phyloP scores from a whole-genome alignment of 2,113 vertebrate genomes.

The Amblyornis subalaris region DNA sequence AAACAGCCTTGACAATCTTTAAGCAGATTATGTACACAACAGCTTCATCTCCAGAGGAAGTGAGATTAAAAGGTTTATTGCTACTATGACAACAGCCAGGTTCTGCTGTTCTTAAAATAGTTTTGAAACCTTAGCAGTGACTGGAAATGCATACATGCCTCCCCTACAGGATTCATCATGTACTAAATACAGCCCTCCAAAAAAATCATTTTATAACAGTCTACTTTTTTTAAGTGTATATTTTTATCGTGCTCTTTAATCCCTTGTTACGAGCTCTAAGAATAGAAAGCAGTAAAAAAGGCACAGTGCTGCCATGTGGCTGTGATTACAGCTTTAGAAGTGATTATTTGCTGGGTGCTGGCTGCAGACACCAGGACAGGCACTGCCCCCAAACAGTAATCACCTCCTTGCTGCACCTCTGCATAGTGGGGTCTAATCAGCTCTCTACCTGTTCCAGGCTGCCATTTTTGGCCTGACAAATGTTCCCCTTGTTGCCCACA shows the following conservation, averaged over 20 bases:
- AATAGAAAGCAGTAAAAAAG: slow-evolving; percentile 50
- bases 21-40: slow-evolving; percentile 47
- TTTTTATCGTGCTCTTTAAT: slow-evolving; percentile 16
- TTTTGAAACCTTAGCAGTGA: slow-evolving; percentile 23
- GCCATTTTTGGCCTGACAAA: background rate
- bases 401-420: background rate
- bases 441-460: background rate
- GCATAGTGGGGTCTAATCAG: background rate
- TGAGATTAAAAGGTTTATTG: slow-evolving; percentile 62
- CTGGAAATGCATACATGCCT: background rate
- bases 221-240: background rate
- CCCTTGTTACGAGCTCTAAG: slow-evolving; percentile 27
- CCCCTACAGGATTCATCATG: background rate
- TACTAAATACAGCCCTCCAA: slow-evolving; percentile 13
- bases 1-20: slow-evolving; percentile 32
- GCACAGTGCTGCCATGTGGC: slow-evolving; percentile 8
- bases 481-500: background rate
- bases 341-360: slow-evolving; percentile 5
- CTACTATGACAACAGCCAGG: slow-evolving; percentile 64
- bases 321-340: slow-evolving; percentile 30
- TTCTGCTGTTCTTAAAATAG: slow-evolving; percentile 65
- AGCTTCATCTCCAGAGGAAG: slow-evolving; percentile 55
- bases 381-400: background rate
- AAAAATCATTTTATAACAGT: slow-evolving; percentile 21
- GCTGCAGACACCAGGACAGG: background rate